A percentile compares a stretch with the other conserved stretches of the same genome.
Conservation (phyloP, 2,888 invertebrate species). For the Diloba caeruleocephala region DNA sequence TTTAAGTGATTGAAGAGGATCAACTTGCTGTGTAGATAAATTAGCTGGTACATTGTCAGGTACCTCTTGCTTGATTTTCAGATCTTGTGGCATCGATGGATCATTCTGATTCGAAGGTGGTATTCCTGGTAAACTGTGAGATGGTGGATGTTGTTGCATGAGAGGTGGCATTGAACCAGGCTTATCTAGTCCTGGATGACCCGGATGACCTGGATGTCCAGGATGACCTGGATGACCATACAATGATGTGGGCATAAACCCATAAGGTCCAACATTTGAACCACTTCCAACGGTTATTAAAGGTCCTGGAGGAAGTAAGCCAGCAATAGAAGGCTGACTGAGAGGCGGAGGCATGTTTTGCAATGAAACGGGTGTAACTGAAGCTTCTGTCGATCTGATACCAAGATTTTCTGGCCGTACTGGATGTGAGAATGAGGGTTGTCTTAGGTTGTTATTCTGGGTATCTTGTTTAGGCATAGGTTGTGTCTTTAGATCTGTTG, state of each 20-base stretch:
- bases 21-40: conserved; percentile 87
- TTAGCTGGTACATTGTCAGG: conserved; percentile 86
- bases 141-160: conserved; percentile 78
- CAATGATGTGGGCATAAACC: conserved; percentile 88
- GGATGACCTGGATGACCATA: conserved; percentile 73
- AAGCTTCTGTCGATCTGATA: conserved; percentile 75
- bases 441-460: conserved; percentile 69
- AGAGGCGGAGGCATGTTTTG: conserved; percentile 83
- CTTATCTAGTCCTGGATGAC: conserved; percentile 80
- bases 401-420: conserved; percentile 81
- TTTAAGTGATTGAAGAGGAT: conserved; percentile 93
- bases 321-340: conserved; percentile 88
- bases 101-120: conserved; percentile 79
- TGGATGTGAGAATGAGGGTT: conserved; percentile 76
- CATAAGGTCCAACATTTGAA: conserved; percentile 89
- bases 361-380: conserved; percentile 73
- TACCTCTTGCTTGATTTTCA: conserved; percentile 88
- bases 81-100: conserved; percentile 84
- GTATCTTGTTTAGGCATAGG: conserved; percentile 74
- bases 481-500: conserved; percentile 84
- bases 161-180: conserved; percentile 77
- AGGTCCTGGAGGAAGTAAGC: conserved; percentile 89
- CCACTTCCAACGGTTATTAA: conserved; percentile 90
- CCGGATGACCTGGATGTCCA: conserved; percentile 63
- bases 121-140: conserved; percentile 74